Conservation (phyloP, 2,797 vertebrate genomes). For the Decapterus maruadsi region DNA sequence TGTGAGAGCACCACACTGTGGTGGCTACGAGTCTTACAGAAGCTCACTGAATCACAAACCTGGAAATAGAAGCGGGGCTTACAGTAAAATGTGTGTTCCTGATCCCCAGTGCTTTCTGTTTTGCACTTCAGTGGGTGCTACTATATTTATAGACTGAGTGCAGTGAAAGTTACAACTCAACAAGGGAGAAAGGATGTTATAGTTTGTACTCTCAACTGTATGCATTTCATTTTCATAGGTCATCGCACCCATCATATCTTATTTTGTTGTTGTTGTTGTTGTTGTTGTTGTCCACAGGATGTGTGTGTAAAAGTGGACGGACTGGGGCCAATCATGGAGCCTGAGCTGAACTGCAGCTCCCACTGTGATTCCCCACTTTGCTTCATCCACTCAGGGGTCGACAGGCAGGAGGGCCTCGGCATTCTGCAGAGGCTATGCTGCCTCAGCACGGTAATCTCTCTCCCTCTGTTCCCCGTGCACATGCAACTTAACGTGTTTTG, state of each 20-base stretch:
- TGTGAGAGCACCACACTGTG: conserved; percentile 75
- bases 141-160: neutral
- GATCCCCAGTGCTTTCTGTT: neutral
- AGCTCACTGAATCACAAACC: conserved; percentile 1
- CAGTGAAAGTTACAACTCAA: neutral
- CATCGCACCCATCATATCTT: neutral
- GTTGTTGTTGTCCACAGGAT: conserved; percentile 69
- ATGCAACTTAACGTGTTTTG: neutral
- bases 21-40: conserved; percentile 50
- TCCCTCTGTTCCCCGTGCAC: neutral
- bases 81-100: neutral
- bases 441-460: conserved; percentile 84
- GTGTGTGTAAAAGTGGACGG: conserved; percentile 75
- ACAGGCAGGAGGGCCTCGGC: conserved; percentile 82
- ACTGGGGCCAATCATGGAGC: conserved; percentile 87
- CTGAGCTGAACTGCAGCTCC: conserved; percentile 92
- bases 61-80: conserved; percentile 18
- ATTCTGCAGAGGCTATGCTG: conserved; percentile 90
- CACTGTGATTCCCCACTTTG: conserved; percentile 85
- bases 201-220: neutral
- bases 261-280: conserved; percentile 21
- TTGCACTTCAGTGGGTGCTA: neutral
- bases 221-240: neutral
- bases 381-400: conserved; percentile 84
- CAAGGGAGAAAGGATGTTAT: neutral